These are phyloP conservation scores for Trachemys scripta DNA, from an alignment of 2,113 vertebrate genomes.

Conservation along the genomic window DNA sequence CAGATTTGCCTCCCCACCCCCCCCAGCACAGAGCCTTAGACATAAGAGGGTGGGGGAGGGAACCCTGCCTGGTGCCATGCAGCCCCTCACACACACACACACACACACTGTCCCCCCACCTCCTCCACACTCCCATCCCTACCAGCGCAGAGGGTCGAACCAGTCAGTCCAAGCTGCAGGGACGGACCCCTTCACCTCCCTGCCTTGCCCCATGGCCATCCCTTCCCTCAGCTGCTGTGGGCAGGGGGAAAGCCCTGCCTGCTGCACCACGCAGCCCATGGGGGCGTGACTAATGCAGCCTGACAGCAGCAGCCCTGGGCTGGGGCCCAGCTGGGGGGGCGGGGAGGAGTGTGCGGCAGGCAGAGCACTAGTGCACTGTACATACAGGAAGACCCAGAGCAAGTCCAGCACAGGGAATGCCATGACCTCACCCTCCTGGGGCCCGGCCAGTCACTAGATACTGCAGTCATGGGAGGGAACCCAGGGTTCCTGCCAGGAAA, in stretches of 20 bases:
- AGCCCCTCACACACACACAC: neutral
- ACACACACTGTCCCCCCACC: no score
- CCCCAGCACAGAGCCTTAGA: neutral
- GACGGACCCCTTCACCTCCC: neutral
- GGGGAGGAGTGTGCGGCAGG: fast-evolving
- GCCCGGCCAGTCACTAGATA: neutral
- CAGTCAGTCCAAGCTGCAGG: neutral
- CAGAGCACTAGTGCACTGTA: neutral
- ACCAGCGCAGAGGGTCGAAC: neutral
- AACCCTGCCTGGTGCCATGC: neutral
- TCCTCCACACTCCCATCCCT: neutral
- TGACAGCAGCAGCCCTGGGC: neutral
- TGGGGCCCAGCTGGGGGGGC: neutral
- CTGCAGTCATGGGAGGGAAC: neutral
- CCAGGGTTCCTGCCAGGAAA: neutral
- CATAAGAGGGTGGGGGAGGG: neutral
- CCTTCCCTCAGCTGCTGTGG: neutral
- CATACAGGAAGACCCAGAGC: neutral
- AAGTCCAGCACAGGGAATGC: neutral
- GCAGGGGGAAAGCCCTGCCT: fast-evolving
- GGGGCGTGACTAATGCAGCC: neutral
- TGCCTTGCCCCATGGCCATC: fast-evolving
- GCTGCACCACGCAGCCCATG: fast-evolving
- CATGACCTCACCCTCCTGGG: fast-evolving
- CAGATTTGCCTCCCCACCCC: neutral